A percentile compares a stretch with the other conserved stretches of the same genome.
These are phyloP conservation scores for Oxyura jamaicensis DNA, from an alignment of 2,113 vertebrate genomes.

Conservation along the genomic window DNA sequence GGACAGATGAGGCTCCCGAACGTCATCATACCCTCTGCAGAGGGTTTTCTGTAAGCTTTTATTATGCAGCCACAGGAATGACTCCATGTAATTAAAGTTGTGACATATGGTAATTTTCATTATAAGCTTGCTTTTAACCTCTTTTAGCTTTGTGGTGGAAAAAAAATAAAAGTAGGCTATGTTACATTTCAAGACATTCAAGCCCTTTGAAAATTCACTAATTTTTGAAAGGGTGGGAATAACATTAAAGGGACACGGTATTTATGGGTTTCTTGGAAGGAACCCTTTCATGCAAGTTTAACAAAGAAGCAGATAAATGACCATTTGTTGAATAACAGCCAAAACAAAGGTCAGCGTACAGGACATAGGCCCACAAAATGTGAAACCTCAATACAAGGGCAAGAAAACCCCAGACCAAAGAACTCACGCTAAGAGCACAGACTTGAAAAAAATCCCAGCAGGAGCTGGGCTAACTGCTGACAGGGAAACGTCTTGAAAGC, in stretches of 20 bases:
- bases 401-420: conserved; percentile 32
- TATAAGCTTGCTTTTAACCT: conserved; percentile 15
- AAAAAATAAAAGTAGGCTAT: not conserved
- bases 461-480: conserved; percentile 6
- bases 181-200: not conserved
- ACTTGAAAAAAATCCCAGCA: not conserved
- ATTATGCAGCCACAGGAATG: conserved; percentile 5
- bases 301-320: not conserved
- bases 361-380: not conserved
- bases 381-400: not conserved
- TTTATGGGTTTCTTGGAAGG: not conserved
- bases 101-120: conserved; percentile 1
- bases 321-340: not conserved
- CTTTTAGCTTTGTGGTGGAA: not conserved
- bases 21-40: not conserved
- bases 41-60: conserved; percentile 3
- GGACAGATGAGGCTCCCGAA: not conserved
- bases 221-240: not conserved
- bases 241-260: not conserved
- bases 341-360: not conserved
- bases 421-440: not conserved
- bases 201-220: not conserved
- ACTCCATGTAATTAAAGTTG: conserved; percentile 21
- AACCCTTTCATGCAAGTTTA: not conserved
- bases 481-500: not conserved